Conservation (phyloP, 2,113 vertebrate species). For the Phodopus roborovskii region DNA sequence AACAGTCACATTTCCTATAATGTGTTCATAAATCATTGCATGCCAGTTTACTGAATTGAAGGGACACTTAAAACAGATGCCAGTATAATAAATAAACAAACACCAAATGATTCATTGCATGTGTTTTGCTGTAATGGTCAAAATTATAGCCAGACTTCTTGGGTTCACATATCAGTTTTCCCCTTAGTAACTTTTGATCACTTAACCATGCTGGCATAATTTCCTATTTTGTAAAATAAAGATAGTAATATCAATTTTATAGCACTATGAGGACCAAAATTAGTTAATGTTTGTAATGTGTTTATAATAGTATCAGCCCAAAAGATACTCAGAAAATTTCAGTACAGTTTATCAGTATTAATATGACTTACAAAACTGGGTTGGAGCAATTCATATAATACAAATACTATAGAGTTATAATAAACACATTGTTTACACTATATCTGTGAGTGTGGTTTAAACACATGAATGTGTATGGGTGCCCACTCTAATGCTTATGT, state of each 20-base stretch:
- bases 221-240: slow-evolving; percentile 28
- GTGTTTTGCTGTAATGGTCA: not conserved
- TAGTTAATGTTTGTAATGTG: not conserved
- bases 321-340: slow-evolving; percentile 2
- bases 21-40: slow-evolving; percentile 14
- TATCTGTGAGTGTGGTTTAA: not conserved
- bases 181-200: slow-evolving; percentile 6
- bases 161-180: not conserved
- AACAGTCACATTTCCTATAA: slow-evolving; percentile 51
- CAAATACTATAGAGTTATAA: not conserved
- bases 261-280: slow-evolving; percentile 23
- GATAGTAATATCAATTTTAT: slow-evolving; percentile 5
- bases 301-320: not conserved
- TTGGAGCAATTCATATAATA: not conserved
- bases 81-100: not conserved
- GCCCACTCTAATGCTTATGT: not conserved
- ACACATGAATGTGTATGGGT: not conserved
- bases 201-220: slow-evolving; percentile 1
- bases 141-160: not conserved
- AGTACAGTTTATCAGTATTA: slow-evolving; percentile 14
- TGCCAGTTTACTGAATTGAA: slow-evolving; percentile 25
- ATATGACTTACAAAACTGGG: not conserved
- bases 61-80: slow-evolving; percentile 34
- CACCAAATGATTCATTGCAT: slow-evolving; percentile 30
- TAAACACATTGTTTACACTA: not conserved